Percentiles rank a stretch among this genome's conserved stretches.
phyloP scores from a whole-genome alignment of 2,113 vertebrate species.

The Oreochromis spilurus region DNA sequence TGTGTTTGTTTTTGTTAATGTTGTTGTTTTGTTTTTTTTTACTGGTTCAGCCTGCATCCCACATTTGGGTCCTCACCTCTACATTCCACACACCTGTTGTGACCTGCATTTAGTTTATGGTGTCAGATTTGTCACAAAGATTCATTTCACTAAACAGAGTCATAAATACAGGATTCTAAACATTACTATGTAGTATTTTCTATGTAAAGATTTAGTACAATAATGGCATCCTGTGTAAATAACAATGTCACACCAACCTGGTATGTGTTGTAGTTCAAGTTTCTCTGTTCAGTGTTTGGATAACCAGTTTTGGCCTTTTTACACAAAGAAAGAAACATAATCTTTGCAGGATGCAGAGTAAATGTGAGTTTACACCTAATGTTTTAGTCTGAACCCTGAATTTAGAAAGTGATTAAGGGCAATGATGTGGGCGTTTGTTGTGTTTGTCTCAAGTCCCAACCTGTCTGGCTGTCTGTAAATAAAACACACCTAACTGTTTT shows the following conservation, averaged over 20 bases:
- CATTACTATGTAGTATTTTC: fast-evolving
- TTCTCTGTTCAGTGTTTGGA: neutral
- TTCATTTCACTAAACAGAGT: neutral
- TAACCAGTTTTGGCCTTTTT: neutral
- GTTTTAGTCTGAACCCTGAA: neutral
- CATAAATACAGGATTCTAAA: neutral
- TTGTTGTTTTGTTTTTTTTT: neutral
- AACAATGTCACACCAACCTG: neutral
- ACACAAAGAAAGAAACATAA: neutral
- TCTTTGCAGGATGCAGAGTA: neutral
- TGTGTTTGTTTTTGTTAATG: neutral
- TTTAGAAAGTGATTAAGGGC: neutral
- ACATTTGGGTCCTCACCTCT: fast-evolving
- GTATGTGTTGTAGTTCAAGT: fast-evolving
- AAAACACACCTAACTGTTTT: neutral
- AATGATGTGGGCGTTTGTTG: neutral
- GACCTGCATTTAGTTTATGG: neutral
- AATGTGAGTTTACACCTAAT: neutral
- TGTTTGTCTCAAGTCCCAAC: neutral
- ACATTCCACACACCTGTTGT: neutral
- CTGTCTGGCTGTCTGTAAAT: neutral
- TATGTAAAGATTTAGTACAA: fast-evolving
- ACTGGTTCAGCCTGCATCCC: neutral
- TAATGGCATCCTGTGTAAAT: fast-evolving
- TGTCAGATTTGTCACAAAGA: neutral